Percentiles rank a stretch among this genome's conserved stretches.
phyloP scores from a whole-genome alignment of 2,888 invertebrate genomes.

The Chouioia cunea region DNA sequence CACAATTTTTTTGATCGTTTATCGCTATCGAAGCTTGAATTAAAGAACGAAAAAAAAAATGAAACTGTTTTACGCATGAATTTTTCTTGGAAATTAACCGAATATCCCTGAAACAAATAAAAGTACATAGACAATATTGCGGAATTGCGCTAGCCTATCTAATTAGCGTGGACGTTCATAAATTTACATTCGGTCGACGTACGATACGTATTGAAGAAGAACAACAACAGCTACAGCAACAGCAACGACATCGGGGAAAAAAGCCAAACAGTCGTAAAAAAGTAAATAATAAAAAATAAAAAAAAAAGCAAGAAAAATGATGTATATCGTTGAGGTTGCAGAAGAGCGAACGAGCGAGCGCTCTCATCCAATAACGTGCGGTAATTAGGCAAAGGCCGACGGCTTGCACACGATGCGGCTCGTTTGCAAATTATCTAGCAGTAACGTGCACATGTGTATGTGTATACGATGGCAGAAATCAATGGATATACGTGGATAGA shows the following conservation, averaged over 20 bases:
- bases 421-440: slow-evolving; percentile 21
- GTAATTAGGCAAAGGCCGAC: too few species aligned
- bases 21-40: too few species aligned
- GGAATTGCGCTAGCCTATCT: neutral
- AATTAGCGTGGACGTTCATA: slow-evolving; percentile 17
- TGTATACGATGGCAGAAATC: slow-evolving; percentile 19
- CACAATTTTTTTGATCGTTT: too few species aligned
- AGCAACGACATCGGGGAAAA: too few species aligned
- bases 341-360: neutral
- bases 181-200: slow-evolving; percentile 20
- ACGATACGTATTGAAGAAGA: too few species aligned
- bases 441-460: neutral
- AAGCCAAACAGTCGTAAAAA: too few species aligned
- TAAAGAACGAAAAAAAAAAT: too few species aligned
- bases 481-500: slow-evolving; percentile 6
- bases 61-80: too few species aligned
- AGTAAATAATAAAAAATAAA: neutral
- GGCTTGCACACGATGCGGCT: slow-evolving; percentile 6
- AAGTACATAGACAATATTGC: neutral
- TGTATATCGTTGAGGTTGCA: neutral
- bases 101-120: neutral
- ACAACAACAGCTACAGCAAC: too few species aligned
- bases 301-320: neutral
- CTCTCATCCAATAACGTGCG: too few species aligned
- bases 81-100: slow-evolving; percentile 5